Evolutionary conservation across 2,888 invertebrate species (phyloP), one percentile per base, ranked within the genome.

Genomic region (Cheilosia soror): DNA sequence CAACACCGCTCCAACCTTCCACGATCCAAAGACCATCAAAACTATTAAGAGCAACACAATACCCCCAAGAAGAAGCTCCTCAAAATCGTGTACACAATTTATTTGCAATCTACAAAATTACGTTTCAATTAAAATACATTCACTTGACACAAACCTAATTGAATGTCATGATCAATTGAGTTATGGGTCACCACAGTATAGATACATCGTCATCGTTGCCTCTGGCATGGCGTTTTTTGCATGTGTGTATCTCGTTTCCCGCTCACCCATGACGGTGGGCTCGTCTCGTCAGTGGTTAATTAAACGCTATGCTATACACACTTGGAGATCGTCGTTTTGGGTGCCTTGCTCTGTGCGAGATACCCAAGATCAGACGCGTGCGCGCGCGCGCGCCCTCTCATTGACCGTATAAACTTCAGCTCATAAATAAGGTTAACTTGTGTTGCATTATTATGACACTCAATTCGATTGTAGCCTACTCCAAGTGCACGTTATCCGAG

Each of bases 91-190:
- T 49, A 65, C 60, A 65, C 53, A 79, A 60, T 60, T 66, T 51
- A 58, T 73, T 80, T 75, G 80, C 49, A 37, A 75, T 80, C 62
- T 42, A 47, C 75, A 62, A 25, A 82, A 66, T 49, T 62, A n/a
- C 72, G 57, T 51, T 53, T 68, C 51, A 78, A 69, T 79, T 75
- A 42, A 75, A 69, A 75, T 75, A 51, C 55, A 69, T 51, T 65
- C 68, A 68, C 83, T 79, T 84, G 68, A 73, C 73, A 75, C n/a
- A 69, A 79, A 58, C 51, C 75, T 47, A 55, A 69, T 79, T 79
- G 75, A 79, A 84, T 84, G 83, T 84, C 83, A 84, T 65, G 83
- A 84, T 79, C 83, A 84, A 84, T 79, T 79, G 44, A 75, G 79
- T 84, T 79, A 84, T 79, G 75, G 83, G 79, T 79, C 83, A 29